Base-by-base conservation (phyloP, 2,888 invertebrate genomes). In the Thereva nobilitata region DNA sequence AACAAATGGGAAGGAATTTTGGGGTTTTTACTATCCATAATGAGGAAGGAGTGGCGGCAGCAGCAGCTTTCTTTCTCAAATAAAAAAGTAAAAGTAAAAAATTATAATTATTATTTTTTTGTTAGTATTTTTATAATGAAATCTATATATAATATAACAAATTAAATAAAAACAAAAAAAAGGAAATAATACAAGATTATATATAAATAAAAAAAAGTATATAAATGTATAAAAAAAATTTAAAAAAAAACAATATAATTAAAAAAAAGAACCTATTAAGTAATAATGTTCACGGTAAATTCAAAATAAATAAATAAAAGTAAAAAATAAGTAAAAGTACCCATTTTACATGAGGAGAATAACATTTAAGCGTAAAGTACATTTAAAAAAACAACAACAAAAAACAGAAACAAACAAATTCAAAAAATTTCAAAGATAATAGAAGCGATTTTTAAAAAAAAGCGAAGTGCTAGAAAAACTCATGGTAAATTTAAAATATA, bases 111-210 rank as follows among this genome's bases (percentile, higher is more conserved):
- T 68, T 67, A 70, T 70, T 69, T 70, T 70, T 70, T 70, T 70
- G 67, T 70, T 70, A 70, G 70, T 70, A 70, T 70, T 70, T 70
- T 70, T 70, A 69, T 70, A 70, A 69, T 69, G 69, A 67, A 69
- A 66, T 67, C 61, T 69, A 69, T 69, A 67, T 67, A 69, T 69
- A 66, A 65, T 67, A 69, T 64, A 64, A 67, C 63, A 64, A 45
- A 34, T 35, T 34, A 35, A 35, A 38, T 12, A 59, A 59, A 10
- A 23, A 23, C 23, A 23, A 23, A 44, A 53, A 44, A 59, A 38
- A 47, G 56, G 50, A 9, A 47, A 56, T 8, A 12, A 12, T 10
- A 47, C 10, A 53, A 53, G 10, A 53, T 38, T 53, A 54, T 54
- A 40, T 55, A 55, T 55, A 55, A 40, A 55, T 50, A 50, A 35